Base-by-base conservation (phyloP, 1,140 invertebrate genomes). In the Pseudomyrmex gracilis region DNA sequence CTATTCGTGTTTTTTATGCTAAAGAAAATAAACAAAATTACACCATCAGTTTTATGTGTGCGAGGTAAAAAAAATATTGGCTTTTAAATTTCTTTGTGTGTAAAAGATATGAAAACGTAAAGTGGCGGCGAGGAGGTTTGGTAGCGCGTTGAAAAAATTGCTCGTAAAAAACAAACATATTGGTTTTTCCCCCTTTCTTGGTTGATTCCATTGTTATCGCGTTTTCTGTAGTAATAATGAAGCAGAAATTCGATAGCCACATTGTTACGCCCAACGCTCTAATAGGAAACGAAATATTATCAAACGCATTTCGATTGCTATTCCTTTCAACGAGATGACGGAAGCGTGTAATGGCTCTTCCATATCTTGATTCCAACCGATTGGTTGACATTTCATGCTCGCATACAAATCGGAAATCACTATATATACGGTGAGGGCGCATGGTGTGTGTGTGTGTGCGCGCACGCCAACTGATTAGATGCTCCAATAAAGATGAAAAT, bases 291-390 rank as follows among this genome's bases (percentile, higher is more conserved):
- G n/a, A 70, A 78, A 70, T 78, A 8, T 70, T 8, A 7, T 58
- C 43, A 22, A 71, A 15, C n/a, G 43, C 34, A 49, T 80, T 80
- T 71, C 43, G 66, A 80, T 70, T 70, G 51, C 15, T 24, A 70
- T 70, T 20, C 20, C 76, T 58, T 71, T 60, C 53, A 17, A 47
- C 8, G 22, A 57, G 34, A 51, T 47, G 53, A 24, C 34, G 34
- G 20, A 24, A 60, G 58, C 43, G 53, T 34, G 3, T 55, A 68
- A 68, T 45, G 53, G 61, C 13, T 24, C 1, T 49, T 4, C 22
- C 66, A 71, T 68, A 70, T 58, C 34, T 78, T 78, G 66, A 71
- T 80, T 58, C 22, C 76, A 70, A 80, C 58, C 76, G 43, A 80
- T 71, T 47, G 51, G 10, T 57, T 53, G 76, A 70, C 13, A 57